A percentile compares a stretch with the other conserved stretches of the same genome.
Conservation (phyloP, 2,797 vertebrate genomes). For the Pipistrellus pipistrellus region DNA sequence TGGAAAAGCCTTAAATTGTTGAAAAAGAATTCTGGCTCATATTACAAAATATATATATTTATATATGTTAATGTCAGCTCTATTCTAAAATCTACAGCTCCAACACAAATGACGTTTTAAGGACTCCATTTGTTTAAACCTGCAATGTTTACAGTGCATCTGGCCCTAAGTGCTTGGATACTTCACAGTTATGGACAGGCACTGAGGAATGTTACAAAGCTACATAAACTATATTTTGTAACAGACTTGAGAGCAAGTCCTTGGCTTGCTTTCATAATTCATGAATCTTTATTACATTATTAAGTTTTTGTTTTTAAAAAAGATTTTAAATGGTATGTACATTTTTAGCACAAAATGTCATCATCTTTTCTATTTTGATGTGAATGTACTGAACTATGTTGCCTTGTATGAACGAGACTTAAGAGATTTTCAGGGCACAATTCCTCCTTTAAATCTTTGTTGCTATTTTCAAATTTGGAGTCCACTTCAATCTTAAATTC, state of each 20-base stretch:
- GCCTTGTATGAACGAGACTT: conserved; percentile 91
- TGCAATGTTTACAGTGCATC: conserved; percentile 93
- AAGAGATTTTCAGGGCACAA: conserved; percentile 88
- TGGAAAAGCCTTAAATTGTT: conserved; percentile 94
- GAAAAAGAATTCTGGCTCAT: conserved; percentile 95
- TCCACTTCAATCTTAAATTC: conserved; percentile 85
- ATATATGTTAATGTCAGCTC: conserved; percentile 92
- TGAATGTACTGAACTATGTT: conserved; percentile 89
- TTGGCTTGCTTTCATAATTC: conserved; percentile 88
- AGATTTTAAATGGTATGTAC: conserved; percentile 93
- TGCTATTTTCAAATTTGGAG: conserved; percentile 88
- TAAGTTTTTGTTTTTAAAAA: conserved; percentile 80
- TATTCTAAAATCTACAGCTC: conserved; percentile 94
- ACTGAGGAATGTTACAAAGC: conserved; percentile 96
- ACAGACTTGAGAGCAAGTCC: conserved; percentile 89
- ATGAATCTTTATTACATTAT: conserved; percentile 92
- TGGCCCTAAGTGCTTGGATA: conserved; percentile 94
- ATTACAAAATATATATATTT: conserved; percentile 93
- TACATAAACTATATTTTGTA: conserved; percentile 93
- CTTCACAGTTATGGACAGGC: conserved; percentile 95
- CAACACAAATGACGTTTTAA: conserved; percentile 92
- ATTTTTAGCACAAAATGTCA: conserved; percentile 95
- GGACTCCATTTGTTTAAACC: conserved; percentile 92
- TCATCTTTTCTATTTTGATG: conserved; percentile 92
- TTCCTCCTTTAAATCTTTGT: conserved; percentile 91